Evolutionary conservation across 2,113 vertebrate genomes (phyloP).

Genomic region (Nothoprocta pentlandii): DNA sequence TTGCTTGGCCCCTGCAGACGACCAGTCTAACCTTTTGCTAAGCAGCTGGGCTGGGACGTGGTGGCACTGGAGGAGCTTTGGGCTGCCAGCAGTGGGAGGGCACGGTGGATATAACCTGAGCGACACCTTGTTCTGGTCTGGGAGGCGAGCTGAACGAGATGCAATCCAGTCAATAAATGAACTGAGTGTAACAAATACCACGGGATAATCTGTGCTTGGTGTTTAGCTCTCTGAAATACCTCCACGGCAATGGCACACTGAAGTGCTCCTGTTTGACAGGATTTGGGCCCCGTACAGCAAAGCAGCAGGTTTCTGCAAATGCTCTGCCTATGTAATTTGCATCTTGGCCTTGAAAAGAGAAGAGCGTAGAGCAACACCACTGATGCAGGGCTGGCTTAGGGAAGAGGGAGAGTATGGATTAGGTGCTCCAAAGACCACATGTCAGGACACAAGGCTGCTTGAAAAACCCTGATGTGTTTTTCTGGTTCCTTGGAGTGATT

Average conservation of each 20-base stretch:
- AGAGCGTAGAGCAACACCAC: background rate
- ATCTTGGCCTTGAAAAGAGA: background rate
- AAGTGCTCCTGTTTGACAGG: background rate
- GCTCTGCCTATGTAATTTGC: background rate
- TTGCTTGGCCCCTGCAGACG: background rate
- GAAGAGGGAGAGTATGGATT: background rate
- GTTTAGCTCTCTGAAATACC: background rate
- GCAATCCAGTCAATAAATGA: background rate
- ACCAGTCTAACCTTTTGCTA: background rate
- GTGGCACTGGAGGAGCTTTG: background rate
- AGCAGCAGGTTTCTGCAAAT: background rate
- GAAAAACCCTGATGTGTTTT: background rate
- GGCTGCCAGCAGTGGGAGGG: background rate
- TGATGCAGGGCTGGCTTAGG: background rate
- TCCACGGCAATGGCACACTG: background rate
- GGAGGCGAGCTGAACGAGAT: background rate
- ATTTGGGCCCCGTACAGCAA: background rate
- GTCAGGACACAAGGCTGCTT: fast-evolving
- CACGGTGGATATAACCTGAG: background rate
- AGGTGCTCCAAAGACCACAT: background rate
- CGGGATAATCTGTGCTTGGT: background rate
- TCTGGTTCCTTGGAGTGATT: background rate
- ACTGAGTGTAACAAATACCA: background rate
- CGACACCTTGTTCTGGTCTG: background rate
- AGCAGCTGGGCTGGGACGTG: background rate